Base-by-base conservation (phyloP, 2,888 invertebrate genomes). In the Pantelozetes paolii region DNA sequence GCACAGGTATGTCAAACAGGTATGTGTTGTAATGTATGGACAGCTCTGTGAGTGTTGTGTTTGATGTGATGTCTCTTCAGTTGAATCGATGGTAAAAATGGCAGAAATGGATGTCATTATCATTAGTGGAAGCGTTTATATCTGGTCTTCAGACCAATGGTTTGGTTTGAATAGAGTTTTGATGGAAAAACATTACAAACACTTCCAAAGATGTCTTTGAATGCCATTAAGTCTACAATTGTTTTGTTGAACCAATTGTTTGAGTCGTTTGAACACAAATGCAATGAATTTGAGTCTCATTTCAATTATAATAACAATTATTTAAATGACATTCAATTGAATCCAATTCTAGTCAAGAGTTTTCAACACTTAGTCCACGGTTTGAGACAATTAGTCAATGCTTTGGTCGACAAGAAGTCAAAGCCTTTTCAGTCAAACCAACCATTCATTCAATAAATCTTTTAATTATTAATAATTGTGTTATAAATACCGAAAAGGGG, bases 311-410 rank as follows among this genome's bases (percentile, higher is more conserved):
- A 30, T 62, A 32, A 62, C 36, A 18, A 15, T 62, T 50, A 50
- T 15, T 50, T 50, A 18, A 50, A 50, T 9, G 3, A n/a, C 5
- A 5, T 57, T 20, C n/a, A 64, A 64, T 40, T 64, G 64, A 64
- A 64, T 64, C 64, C 36, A 64, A 64, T 64, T 40, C 64, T 64
- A 40, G 64, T 64, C 64, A 64, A 62, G n/a, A 30, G 32, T 28
- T 32, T 20, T 23, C n/a, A 64, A 64, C 36, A 20, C n/a, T 64
- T 64, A 64, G 64, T 64, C 64, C 36, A 64, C 40, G 20, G 15
- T 40, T 64, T 26, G 32, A n/a, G n/a, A n/a, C n/a, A 20, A 40
- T 64, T 64, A 64, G 64, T 64, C 64, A 64, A 64, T 64, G 20
- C 5, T 40, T 64, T 26, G 32, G 40, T 64, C 36, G 6, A 30